Base-by-base conservation (phyloP, 2,113 vertebrate genomes). In the Globicephala melas region DNA sequence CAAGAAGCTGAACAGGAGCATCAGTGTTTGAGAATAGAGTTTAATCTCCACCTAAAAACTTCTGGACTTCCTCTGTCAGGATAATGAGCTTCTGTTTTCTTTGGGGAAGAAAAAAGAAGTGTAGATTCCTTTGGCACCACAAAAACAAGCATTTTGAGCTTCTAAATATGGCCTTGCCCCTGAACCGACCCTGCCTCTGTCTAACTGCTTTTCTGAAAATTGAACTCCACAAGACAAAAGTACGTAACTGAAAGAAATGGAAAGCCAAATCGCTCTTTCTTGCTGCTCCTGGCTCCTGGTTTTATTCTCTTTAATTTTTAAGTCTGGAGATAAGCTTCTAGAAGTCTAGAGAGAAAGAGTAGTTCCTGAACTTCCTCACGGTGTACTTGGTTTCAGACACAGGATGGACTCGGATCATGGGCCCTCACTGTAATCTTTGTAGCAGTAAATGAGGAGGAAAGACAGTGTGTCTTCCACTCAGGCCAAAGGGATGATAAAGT, bases 41-140 rank as follows among this genome's bases (percentile, higher is more conserved):
- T 90, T 81, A 85, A 95, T 94, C 97, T 96, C 92, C 97, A 98
- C 96, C 98, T 98, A 97, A 91, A 98, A 98, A 96, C 88, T 85
- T 96, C 96, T 26, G 31, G 67, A 44, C 60, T 94, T 80, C 50
- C 70, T 93, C 96, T 94, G 92, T 93, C 68, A 77, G 96, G 97
- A 97, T 94, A 98, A 98, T 82, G 96, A 92, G 96, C 97, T 98
- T 97, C 98, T 98, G 98, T 98, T 98, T 98, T 97, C 85, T 96
- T 65, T n/a, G 62, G 80, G 47, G 80, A 97, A 95, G 76, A 62
- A 93, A 96, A 95, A 97, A 93, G 84, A 63, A 20, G 80, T 36
- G 71, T 70, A 5, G 3, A 25, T 94, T 97, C 96, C 95, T 96
- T 95, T 88, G 65, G 91, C 88, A 96, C 95, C 94, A 21, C n/a